Evolutionary conservation across 2,113 vertebrate species (phyloP).

Genomic region (Talpa occidentalis): DNA sequence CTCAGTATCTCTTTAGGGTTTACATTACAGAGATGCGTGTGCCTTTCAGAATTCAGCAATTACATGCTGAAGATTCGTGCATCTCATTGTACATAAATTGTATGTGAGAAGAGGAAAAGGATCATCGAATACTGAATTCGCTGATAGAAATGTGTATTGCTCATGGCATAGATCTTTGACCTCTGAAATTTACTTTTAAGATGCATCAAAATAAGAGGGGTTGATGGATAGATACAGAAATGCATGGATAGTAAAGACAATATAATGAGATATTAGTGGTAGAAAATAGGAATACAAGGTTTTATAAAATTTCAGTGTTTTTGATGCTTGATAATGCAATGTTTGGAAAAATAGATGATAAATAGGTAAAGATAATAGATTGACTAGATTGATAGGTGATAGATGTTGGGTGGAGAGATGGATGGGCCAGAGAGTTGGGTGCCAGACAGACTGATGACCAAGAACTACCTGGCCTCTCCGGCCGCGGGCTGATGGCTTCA

Average conservation of each 20-base stretch:
- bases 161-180: not conserved
- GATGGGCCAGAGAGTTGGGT: too few species aligned
- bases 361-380: not conserved
- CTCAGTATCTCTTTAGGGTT: not conserved
- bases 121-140: not conserved
- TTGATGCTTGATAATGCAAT: not conserved
- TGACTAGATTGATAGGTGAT: not conserved
- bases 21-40: not conserved
- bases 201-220: not conserved
- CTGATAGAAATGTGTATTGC: not conserved
- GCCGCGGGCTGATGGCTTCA: not conserved
- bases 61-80: not conserved
- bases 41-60: not conserved
- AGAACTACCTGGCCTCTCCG: not conserved
- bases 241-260: not conserved
- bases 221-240: not conserved
- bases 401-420: not conserved
- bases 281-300: not conserved
- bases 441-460: not conserved
- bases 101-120: not conserved
- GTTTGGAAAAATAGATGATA: not conserved
- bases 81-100: not conserved
- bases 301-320: not conserved
- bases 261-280: not conserved
- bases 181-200: conserved; percentile 30